phyloP scores from a whole-genome alignment of 2,797 vertebrate genomes.

The Kryptolebias ocellatus region DNA sequence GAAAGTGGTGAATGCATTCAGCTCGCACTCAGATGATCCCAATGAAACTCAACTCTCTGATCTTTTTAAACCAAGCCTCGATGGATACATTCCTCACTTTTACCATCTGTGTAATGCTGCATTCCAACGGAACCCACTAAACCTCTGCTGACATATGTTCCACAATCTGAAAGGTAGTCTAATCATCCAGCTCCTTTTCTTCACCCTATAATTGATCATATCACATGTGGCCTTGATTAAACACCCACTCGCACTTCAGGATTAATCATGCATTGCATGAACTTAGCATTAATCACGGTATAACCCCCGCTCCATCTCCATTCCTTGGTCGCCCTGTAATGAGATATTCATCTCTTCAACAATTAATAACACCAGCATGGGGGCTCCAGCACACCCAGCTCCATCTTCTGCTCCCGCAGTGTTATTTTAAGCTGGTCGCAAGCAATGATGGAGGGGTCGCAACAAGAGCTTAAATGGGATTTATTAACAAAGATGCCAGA shows the following conservation, averaged over 20 bases:
- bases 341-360: conserved; percentile 84
- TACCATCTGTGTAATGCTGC: conserved; percentile 58
- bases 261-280: conserved; percentile 82
- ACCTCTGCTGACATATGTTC: conserved; percentile 75
- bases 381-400: conserved; percentile 56
- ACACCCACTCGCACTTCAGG: conserved; percentile 74
- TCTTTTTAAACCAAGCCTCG: conserved; percentile 65
- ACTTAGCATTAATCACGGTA: conserved; percentile 79
- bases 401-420: conserved; percentile 62
- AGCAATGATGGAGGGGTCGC: conserved; percentile 79
- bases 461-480: conserved; percentile 77
- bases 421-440: conserved; percentile 81
- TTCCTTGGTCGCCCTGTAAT: conserved; percentile 79
- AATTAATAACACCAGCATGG: conserved; percentile 81
- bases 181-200: conserved; percentile 71
- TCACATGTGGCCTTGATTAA: conserved; percentile 78
- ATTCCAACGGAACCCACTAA: conserved; percentile 64
- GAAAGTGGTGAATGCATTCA: conserved; percentile 27
- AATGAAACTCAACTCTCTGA: conserved; percentile 49
- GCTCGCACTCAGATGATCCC: conserved; percentile 60
- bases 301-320: conserved; percentile 77
- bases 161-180: conserved; percentile 71
- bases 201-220: conserved; percentile 78
- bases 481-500: conserved; percentile 73
- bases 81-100: conserved; percentile 52